Conservation (phyloP, 2,797 vertebrate genomes). For the Phrynocephalus forsythii region DNA sequence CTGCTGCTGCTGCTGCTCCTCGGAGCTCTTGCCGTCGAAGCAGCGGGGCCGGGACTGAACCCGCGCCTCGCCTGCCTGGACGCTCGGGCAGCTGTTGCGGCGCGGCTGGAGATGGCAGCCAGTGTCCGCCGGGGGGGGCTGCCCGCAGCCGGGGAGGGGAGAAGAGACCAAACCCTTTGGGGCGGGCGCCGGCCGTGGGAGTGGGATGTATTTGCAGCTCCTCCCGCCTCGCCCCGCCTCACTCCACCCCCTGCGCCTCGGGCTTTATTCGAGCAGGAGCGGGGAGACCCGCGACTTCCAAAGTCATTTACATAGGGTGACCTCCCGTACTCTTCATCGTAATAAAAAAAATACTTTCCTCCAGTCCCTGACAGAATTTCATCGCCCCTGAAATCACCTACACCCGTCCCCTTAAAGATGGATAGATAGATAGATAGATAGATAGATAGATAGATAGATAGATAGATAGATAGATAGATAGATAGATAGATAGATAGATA, state of each 20-base stretch:
- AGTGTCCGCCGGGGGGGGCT: no score
- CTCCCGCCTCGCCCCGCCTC: constrained; percentile 63
- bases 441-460: background rate
- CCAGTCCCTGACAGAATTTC: background rate
- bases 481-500: no score
- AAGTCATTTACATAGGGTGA: constrained; percentile 66
- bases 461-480: background rate
- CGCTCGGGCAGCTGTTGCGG: no score
- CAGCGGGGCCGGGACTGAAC: background rate
- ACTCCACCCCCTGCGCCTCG: constrained; percentile 66
- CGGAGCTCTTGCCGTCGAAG: no score
- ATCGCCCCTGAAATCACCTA: background rate
- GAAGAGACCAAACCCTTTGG: background rate
- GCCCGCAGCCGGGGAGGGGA: constrained; percentile 10
- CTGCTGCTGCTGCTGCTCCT: background rate
- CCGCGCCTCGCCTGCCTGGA: no score
- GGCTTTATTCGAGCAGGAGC: constrained; percentile 33
- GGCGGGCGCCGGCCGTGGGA: constrained; percentile 51
- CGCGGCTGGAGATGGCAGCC: no score
- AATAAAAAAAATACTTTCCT: background rate
- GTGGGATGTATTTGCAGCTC: constrained; percentile 68
- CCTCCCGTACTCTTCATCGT: constrained; percentile 63
- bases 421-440: background rate
- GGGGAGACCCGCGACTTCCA: constrained; percentile 56
- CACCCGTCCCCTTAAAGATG: background rate